Evolutionary conservation across 1,140 invertebrate genomes (phyloP), one percentile per base, ranked within the genome.

Genomic region (Ooceraea biroi): DNA sequence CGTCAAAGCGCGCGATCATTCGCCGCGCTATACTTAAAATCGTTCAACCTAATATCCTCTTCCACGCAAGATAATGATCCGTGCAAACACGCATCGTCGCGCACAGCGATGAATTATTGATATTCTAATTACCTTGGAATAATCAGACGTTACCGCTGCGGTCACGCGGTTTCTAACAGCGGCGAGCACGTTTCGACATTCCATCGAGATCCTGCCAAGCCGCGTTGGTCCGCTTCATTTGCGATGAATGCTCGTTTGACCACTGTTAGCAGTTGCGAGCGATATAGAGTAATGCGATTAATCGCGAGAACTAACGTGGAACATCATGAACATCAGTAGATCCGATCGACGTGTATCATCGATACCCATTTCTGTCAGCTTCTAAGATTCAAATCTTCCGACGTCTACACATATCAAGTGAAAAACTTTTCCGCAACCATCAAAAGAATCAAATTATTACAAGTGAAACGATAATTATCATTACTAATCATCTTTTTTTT

Each of bases 41-140:
- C 36, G 4, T 57, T 80, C 22, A 44, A 27, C 11, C 14, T 68
- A 5, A 30, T 22, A 22, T 50, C 7, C 58, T 7, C 27, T 22
- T 76, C 41, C 7, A 36, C 36, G n/a, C 36, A 36, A 2, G 50
- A 46, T 41, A 30, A 80, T 22, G 71, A n/a, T n/a, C 36, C 46
- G 7, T 10, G 17, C 46, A 14, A 80, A 46, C 25, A 57, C 63
- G 63, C 76, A 44, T 80, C 65, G 41, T 80, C 65, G 36, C 76
- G 52, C n/a, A 17, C 41, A 12, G 46, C 36, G 36, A 71, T 71
- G 69, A 55, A 80, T 80, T 71, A 80, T 80, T 80, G 65, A 80
- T 80, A 80, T 80, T 80, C 76, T 80, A 71, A 80, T 80, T 80
- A 80, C 12, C 76, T 30, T 11, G 46, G 65, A 80, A 69, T 57